Evolutionary conservation across 1,140 invertebrate species (phyloP).

Genomic region (Paraescarpia echinospica): DNA sequence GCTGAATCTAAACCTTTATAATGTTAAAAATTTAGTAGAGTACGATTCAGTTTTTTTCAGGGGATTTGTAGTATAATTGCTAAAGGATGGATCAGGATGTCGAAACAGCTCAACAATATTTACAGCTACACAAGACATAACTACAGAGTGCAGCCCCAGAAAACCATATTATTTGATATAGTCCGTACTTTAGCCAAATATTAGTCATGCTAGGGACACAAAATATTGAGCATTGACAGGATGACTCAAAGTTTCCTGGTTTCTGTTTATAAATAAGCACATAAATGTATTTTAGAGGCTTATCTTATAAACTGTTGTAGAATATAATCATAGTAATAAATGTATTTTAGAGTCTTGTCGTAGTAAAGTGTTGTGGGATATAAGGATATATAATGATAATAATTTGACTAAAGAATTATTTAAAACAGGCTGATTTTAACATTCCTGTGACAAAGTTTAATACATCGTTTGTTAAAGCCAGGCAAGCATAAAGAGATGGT

Average conservation of each 20-base stretch:
- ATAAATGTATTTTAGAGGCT: too few species aligned
- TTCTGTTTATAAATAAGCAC: too few species aligned
- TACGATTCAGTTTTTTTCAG: neutral
- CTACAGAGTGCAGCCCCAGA: neutral
- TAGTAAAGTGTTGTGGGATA: too few species aligned
- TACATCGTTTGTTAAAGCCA: neutral
- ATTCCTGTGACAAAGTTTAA: neutral
- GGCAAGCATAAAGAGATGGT: neutral
- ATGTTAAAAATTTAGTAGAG: neutral
- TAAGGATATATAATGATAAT: too few species aligned
- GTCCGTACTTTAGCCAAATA: neutral
- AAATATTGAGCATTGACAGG: neutral
- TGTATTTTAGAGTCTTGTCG: too few species aligned
- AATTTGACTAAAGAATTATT: too few species aligned
- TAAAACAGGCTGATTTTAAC: too few species aligned
- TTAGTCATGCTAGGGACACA: neutral
- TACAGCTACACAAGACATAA: neutral
- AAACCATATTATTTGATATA: neutral
- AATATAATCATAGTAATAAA: too few species aligned
- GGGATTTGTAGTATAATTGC: neutral
- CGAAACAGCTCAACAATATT: neutral
- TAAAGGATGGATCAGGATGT: neutral
- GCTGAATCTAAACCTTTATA: neutral
- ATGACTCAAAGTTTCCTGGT: neutral
- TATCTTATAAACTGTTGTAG: too few species aligned